A percentile compares a stretch with the other conserved stretches of the same genome.
Conservation (phyloP, 2,797 vertebrate species). For the Trachurus trachurus region DNA sequence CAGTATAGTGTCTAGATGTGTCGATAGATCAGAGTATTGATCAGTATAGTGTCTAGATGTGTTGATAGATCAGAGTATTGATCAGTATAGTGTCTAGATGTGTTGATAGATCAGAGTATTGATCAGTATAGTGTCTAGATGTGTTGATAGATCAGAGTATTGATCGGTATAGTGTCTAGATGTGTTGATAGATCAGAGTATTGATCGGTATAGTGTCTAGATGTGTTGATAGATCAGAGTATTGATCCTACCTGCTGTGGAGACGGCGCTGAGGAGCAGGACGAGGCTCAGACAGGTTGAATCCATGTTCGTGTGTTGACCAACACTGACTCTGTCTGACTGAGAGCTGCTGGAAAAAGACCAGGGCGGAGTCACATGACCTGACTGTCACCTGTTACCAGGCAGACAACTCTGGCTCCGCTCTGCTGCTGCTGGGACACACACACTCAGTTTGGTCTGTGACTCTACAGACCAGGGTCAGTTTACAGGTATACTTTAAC, state of each 20-base stretch:
- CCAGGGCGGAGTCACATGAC: constrained; percentile 60
- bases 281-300: constrained; percentile 9
- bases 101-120: neutral
- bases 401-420: constrained; percentile 62
- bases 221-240: too few relatives aligned
- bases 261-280: constrained; percentile 44
- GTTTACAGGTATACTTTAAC: too few relatives aligned
- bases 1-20: too few relatives aligned
- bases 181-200: too few relatives aligned
- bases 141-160: too few relatives aligned
- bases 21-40: neutral
- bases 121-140: neutral
- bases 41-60: too few relatives aligned
- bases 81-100: neutral
- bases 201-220: too few relatives aligned
- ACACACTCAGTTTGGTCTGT: too few relatives aligned
- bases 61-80: too few relatives aligned
- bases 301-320: constrained; percentile 42
- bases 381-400: constrained; percentile 72
- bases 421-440: too few relatives aligned
- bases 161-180: too few relatives aligned
- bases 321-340: constrained; percentile 16
- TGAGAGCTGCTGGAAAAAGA: constrained; percentile 41
- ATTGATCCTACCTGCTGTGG: constrained; percentile 32
- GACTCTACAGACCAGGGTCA: too few relatives aligned